Percentiles rank a stretch among this genome's conserved stretches.
These are phyloP conservation scores for Hylomyscus alleni DNA, from an alignment of 2,797 vertebrate genomes.

Conservation along the genomic window DNA sequence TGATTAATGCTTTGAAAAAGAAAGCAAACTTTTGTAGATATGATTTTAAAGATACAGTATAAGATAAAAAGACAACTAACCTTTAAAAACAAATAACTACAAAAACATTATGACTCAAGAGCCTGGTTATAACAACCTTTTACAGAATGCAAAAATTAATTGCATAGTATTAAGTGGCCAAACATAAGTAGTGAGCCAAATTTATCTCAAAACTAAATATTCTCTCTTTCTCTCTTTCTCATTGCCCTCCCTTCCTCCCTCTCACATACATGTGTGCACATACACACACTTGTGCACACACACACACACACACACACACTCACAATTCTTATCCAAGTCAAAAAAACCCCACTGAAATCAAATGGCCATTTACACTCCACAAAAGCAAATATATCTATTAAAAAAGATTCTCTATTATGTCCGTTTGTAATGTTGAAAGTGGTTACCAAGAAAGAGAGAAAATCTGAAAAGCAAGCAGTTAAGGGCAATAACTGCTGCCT, in stretches of 20 bases:
- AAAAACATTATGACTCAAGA: constrained; percentile 48
- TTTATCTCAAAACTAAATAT: constrained; percentile 62
- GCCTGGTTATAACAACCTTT: constrained; percentile 42
- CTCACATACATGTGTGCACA: neutral
- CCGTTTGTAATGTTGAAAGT: constrained; percentile 66
- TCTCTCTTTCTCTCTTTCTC: neutral
- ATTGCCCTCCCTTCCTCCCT: no score
- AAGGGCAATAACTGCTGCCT: constrained; percentile 72
- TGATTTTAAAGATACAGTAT: neutral
- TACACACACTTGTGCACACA: neutral
- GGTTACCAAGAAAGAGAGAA: constrained; percentile 69
- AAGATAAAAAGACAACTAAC: constrained; percentile 47
- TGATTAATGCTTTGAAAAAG: constrained; percentile 67
- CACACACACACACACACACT: no score
- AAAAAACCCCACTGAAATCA: constrained; percentile 69
- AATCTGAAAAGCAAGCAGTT: constrained; percentile 76
- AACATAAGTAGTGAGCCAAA: constrained; percentile 50
- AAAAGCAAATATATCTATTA: constrained; percentile 62
- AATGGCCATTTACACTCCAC: constrained; percentile 72
- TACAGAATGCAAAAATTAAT: constrained; percentile 63
- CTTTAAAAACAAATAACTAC: constrained; percentile 54
- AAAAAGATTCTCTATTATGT: constrained; percentile 62
- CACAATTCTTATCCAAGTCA: constrained; percentile 29
- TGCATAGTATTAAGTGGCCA: constrained; percentile 18
- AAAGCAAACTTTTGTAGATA: constrained; percentile 22